Base-by-base conservation (phyloP, 2,113 vertebrate species). In the Leucoraja erinaceus region DNA sequence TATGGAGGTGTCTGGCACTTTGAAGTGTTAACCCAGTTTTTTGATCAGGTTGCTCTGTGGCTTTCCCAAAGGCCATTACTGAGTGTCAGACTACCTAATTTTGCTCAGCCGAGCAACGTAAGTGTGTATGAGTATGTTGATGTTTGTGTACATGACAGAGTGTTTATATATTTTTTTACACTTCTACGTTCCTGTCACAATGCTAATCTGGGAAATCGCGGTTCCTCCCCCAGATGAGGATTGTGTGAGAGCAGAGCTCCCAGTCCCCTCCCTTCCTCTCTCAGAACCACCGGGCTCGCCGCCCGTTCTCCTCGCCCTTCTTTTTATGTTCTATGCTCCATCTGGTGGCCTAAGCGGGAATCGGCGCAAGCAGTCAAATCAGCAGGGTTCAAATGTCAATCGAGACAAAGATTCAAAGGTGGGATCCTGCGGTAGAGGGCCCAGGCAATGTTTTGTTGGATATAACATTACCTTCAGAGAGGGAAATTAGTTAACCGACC, bases 1-100 rank as follows among this genome's bases (percentile, higher is more conserved):
- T 94, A 93, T 88, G 94, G 93, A 95, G 79, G 93, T 95, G 93
- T 93, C 94, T 92, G 92, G 16, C 93, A 93, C 74, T 95, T 94
- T 94, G 0, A 93, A 93, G 74, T 93, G 94, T 76, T 93, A 93
- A 78, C 75, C 93, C 93, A 93, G 86, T 93, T 95, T 94, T 84
- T 93, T 95, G 56, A 92, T 94, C 94, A 93, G 38, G 70, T 33
- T 94, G 75, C 93, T 95, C 93, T 72, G 86, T 93, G 93, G 14
- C 76, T 95, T 93, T 93, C 78, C 90, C 16, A 14, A 93, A 94
- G 74, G 12, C 66, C 93, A 10, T 95, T 94, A 91, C 94, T 94
- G 95, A 93, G 93, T 92, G 91, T 54, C 20, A 92, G 83, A 74
- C 4, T 68, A 66, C 33, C 83, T 94, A 93, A 79, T 11, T 61